A percentile compares a stretch with the other conserved stretches of the same genome.
Conservation (phyloP, 2,888 invertebrate species). For the Azorinus chamasolen region DNA sequence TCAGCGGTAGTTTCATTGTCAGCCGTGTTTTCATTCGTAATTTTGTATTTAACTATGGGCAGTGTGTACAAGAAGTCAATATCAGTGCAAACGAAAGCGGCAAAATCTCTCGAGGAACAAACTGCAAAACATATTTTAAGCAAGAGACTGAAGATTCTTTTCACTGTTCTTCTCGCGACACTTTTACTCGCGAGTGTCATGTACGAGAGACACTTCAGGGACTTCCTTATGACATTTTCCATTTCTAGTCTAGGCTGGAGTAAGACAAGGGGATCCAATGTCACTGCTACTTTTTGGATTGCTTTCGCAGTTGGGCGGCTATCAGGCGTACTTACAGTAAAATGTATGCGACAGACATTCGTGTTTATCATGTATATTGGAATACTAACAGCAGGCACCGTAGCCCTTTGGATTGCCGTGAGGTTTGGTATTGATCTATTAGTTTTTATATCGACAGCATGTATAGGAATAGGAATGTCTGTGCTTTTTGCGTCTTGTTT, state of each 20-base stretch:
- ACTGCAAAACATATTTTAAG: slow-evolving; percentile 7
- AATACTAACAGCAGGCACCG: slow-evolving; percentile 53
- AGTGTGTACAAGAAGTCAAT: slow-evolving; percentile 29
- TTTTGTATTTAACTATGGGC: slow-evolving; percentile 21
- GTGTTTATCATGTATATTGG: slow-evolving; percentile 81
- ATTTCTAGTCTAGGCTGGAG: slow-evolving; percentile 81
- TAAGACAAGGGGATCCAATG: slow-evolving; percentile 79
- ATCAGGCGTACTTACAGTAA: slow-evolving; percentile 84
- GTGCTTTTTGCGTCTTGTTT: slow-evolving; percentile 86
- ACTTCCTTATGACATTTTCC: slow-evolving; percentile 84
- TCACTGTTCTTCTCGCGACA: slow-evolving; percentile 9
- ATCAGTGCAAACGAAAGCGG: slow-evolving; percentile 3
- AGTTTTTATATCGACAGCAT: slow-evolving; percentile 82
- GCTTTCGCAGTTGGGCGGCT: slow-evolving; percentile 85
- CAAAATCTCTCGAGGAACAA: neutral
- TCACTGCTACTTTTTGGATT: slow-evolving; percentile 86
- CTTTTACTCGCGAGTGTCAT: slow-evolving; percentile 16
- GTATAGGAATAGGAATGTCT: slow-evolving; percentile 85
- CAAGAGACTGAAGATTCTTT: slow-evolving; percentile 17
- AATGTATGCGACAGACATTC: slow-evolving; percentile 78
- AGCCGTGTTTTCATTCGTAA: slow-evolving; percentile 20
- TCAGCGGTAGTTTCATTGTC: slow-evolving; percentile 25
- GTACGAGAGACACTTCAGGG: slow-evolving; percentile 86
- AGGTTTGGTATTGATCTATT: slow-evolving; percentile 38
- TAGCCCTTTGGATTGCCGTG: slow-evolving; percentile 56